A percentile compares a stretch with the other conserved stretches of the same genome.
phyloP scores from a whole-genome alignment of 2,113 vertebrate genomes.

The Oncorhynchus nerka region DNA sequence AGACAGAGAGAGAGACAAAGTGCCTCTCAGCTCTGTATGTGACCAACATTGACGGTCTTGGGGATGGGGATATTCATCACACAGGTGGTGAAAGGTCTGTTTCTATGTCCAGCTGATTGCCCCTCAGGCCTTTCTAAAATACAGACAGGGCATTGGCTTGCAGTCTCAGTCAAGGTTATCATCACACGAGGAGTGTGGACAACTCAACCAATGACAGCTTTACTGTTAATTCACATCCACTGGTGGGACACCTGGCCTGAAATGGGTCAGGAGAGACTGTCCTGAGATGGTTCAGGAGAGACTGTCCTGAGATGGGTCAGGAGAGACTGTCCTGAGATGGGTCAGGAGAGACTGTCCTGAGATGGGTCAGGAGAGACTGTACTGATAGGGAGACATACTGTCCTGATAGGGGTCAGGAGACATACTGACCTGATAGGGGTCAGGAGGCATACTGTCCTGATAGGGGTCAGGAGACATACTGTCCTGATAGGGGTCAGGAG shows the following conservation, averaged over 20 bases:
- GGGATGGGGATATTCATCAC: no score
- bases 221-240: slow-evolving; percentile 43
- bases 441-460: not conserved
- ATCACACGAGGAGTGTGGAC: slow-evolving; percentile 37
- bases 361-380: not conserved
- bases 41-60: no score
- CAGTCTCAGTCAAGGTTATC: no score
- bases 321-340: no score
- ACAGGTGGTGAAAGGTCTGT: slow-evolving; percentile 6
- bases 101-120: not conserved
- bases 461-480: not conserved
- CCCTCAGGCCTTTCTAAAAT: slow-evolving; percentile 11
- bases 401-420: no score
- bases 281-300: not conserved
- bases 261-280: slow-evolving; percentile 8
- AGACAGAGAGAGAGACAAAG: no score
- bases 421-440: not conserved
- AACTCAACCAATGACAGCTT: slow-evolving; percentile 25
- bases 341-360: no score
- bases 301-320: no score
- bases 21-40: no score
- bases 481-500: not conserved
- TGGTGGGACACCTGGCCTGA: slow-evolving; percentile 48
- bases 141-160: not conserved
- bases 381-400: not conserved